Conservation (phyloP, 2,888 invertebrate genomes). For the Petrophora chlorosata region DNA sequence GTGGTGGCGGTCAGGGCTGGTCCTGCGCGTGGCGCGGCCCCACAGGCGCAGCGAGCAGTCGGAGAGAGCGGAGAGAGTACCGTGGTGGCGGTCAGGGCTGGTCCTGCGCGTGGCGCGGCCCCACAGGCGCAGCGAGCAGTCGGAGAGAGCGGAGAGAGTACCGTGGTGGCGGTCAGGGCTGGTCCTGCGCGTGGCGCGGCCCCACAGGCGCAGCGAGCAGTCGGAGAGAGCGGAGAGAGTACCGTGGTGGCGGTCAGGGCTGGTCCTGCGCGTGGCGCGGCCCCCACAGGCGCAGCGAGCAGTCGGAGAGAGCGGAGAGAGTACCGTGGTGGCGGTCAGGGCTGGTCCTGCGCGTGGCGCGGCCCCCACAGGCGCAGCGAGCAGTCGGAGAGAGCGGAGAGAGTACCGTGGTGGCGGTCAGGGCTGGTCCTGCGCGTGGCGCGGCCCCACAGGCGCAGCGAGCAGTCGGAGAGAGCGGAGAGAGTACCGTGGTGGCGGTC, state of each 20-base stretch:
- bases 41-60: slow-evolving; percentile 33
- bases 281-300: neutral
- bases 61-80: no score
- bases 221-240: no score
- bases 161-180: no score
- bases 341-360: slow-evolving; percentile 87
- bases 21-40: slow-evolving; percentile 20
- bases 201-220: no score
- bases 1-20: neutral
- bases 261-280: slow-evolving; percentile 75
- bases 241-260: no score
- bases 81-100: neutral
- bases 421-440: slow-evolving; percentile 6
- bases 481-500: no score
- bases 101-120: slow-evolving; percentile 8
- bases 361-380: slow-evolving; percentile 39
- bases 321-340: slow-evolving; percentile 94
- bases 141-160: slow-evolving; percentile 96
- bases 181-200: no score
- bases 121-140: slow-evolving; percentile 37
- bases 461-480: slow-evolving; percentile 89
- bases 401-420: no score
- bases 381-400: slow-evolving; percentile 93
- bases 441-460: slow-evolving; percentile 32
- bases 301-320: slow-evolving; percentile 66